phyloP scores from a whole-genome alignment of 2,113 vertebrate genomes.

The Rhipidura dahli region DNA sequence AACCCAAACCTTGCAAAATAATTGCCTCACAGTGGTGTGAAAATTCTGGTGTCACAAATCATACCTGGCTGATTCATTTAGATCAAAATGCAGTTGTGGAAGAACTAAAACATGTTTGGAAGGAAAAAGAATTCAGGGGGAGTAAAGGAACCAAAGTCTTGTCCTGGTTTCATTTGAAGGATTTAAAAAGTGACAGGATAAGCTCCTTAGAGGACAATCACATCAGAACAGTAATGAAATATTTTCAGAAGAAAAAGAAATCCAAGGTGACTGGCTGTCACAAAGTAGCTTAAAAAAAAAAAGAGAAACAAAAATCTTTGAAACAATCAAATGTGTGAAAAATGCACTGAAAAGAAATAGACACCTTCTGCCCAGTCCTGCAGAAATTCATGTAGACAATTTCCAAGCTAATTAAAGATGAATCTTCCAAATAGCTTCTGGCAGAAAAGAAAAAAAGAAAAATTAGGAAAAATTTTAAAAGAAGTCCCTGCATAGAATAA shows the following conservation, averaged over 20 bases:
- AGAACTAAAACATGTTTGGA: not conserved
- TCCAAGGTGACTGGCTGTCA: not conserved
- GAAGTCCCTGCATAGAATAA: not conserved
- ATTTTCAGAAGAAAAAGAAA: not conserved
- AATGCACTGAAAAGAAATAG: not conserved
- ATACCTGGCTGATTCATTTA: not conserved
- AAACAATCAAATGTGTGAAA: not conserved
- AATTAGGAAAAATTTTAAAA: not conserved
- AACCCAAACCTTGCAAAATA: not conserved
- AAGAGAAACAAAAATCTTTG: not conserved
- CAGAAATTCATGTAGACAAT: not conserved
- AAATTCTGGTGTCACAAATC: not conserved
- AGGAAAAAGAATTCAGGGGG: not conserved
- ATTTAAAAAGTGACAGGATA: not conserved
- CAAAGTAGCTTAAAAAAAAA: not conserved
- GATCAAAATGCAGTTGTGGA: not conserved
- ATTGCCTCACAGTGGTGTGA: not conserved
- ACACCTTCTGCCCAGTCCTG: not conserved
- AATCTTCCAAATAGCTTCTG: not conserved
- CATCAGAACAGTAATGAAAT: not conserved
- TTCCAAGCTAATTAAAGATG: not conserved
- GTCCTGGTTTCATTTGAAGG: constrained; percentile 15
- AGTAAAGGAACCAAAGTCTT: not conserved
- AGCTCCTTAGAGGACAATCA: constrained; percentile 2
- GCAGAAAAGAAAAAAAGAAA: not conserved